Percentiles rank a stretch among this genome's conserved stretches.
phyloP scores from a whole-genome alignment of 2,797 vertebrate species.

The Todus mexicanus region DNA sequence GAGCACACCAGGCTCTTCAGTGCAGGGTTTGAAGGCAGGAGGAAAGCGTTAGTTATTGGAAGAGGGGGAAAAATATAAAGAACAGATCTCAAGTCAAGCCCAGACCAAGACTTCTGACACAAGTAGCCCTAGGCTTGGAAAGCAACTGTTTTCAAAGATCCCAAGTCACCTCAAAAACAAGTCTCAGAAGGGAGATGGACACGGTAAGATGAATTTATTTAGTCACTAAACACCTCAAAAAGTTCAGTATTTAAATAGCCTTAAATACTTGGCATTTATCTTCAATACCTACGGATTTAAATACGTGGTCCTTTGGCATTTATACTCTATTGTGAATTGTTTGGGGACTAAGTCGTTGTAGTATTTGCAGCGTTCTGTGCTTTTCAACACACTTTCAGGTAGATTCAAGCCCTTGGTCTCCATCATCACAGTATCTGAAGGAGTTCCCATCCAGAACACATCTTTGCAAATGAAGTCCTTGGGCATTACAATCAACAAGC shows the following conservation, averaged over 20 bases:
- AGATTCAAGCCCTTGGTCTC: background rate
- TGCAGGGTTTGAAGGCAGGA: background rate
- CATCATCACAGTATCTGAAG: background rate
- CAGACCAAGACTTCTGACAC: background rate
- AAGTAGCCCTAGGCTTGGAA: background rate
- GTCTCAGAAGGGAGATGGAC: background rate
- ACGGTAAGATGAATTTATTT: background rate
- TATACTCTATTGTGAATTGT: background rate
- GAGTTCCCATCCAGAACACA: background rate
- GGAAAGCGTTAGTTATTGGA: background rate
- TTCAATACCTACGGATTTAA: background rate
- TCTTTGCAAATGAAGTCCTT: background rate
- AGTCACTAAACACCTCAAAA: background rate
- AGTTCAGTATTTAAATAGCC: background rate
- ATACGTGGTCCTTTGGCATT: background rate
- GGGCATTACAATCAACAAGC: background rate
- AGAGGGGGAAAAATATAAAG: background rate
- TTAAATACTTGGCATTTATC: background rate
- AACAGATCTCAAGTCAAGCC: background rate
- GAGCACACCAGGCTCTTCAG: background rate
- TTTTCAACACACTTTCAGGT: background rate
- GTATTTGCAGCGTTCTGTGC: background rate
- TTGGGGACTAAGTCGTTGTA: background rate
- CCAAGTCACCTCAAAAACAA: background rate
- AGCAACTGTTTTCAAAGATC: background rate